Evolutionary conservation across 2,888 invertebrate genomes (phyloP).

Genomic region (Dione juno): DNA sequence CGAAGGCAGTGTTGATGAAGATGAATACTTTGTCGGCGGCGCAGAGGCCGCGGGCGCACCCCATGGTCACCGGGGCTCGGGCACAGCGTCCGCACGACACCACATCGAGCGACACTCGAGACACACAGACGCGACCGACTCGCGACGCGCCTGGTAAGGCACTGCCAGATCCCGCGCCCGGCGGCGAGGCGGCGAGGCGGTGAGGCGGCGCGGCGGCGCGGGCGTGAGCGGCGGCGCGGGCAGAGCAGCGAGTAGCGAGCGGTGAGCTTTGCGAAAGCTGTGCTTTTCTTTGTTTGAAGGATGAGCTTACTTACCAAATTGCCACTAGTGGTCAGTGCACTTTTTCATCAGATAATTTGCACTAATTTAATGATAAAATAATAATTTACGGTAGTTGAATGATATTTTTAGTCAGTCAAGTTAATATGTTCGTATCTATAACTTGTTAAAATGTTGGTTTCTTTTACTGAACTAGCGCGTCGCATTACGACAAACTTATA

Average conservation of each 20-base stretch:
- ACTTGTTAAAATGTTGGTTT: no score
- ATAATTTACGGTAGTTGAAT: no score
- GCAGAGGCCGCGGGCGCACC: conserved; percentile 68
- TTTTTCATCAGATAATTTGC: background rate
- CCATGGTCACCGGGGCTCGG: conserved; percentile 55
- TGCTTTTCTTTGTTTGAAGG: background rate
- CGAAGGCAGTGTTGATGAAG: conserved; percentile 79
- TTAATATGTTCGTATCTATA: no score
- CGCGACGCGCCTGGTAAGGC: conserved; percentile 67
- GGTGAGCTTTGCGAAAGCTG: conserved; percentile 8
- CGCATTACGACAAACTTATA: no score
- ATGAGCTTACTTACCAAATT: background rate
- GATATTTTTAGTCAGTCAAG: no score
- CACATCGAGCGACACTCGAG: conserved; percentile 31
- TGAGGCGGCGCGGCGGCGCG: conserved; percentile 38
- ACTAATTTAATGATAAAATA: no score
- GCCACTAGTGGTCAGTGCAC: no score
- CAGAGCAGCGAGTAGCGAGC: conserved; percentile 9
- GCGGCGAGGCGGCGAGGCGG: conserved; percentile 12
- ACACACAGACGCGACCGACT: conserved; percentile 46
- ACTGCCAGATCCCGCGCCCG: conserved; percentile 53
- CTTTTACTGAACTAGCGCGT: no score
- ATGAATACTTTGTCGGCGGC: conserved; percentile 74
- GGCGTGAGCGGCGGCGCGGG: conserved; percentile 38
- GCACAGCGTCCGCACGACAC: conserved; percentile 38